Conservation (phyloP, 1,140 invertebrate genomes). For the Drosophila nannoptera region DNA sequence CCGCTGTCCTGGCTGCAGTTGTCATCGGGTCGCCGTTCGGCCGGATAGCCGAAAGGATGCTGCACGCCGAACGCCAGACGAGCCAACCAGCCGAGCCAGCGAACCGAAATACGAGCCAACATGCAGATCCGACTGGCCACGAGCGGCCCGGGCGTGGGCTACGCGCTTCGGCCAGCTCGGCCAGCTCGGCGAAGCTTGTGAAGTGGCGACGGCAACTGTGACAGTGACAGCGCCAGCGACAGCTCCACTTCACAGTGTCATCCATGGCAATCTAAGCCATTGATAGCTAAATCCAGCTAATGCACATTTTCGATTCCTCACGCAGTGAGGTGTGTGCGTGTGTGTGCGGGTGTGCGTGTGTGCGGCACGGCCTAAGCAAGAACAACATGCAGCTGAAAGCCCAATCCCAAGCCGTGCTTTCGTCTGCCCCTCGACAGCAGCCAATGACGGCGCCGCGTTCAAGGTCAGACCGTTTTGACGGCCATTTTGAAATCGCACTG, state of each 20-base stretch:
- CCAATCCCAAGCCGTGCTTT: neutral
- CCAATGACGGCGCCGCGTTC: conserved; percentile 52
- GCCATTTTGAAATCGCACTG: conserved; percentile 65
- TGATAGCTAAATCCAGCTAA: no score
- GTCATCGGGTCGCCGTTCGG: conserved; percentile 24
- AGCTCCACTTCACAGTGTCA: no score
- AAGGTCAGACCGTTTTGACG: conserved; percentile 67
- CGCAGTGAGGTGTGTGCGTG: no score
- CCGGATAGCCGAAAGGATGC: conserved; percentile 17
- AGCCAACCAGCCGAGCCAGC: neutral
- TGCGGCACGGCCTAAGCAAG: neutral
- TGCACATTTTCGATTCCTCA: no score
- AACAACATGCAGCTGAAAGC: neutral
- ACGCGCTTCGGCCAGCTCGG: no score
- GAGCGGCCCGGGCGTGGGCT: conserved; percentile 12
- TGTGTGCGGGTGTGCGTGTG: no score
- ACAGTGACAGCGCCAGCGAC: no score
- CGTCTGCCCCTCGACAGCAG: conserved; percentile 7
- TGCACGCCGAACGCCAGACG: conserved; percentile 23
- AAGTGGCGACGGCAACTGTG: no score
- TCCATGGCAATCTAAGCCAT: no score
- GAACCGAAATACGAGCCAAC: neutral
- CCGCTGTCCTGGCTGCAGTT: conserved; percentile 40
- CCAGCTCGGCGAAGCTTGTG: no score
- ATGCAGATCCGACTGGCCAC: conserved; percentile 6